Evolutionary conservation across 2,113 vertebrate genomes (phyloP).

Genomic region (Cryptotis parvus): DNA sequence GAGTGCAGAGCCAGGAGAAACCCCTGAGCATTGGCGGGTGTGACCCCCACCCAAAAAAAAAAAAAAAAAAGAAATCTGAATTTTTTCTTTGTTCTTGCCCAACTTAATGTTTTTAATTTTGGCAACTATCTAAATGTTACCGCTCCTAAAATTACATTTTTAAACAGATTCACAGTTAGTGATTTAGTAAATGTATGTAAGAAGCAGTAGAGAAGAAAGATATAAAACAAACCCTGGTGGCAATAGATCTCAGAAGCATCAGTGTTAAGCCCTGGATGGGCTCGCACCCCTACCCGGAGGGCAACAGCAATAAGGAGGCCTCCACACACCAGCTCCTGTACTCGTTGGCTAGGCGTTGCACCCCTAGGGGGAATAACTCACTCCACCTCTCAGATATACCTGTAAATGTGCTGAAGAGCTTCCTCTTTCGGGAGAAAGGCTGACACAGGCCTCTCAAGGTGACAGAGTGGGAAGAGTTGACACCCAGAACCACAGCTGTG

Average conservation of each 20-base stretch:
- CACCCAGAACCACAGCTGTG: neutral
- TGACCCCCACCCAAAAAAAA: too few relatives aligned
- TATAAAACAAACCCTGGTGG: accelerated
- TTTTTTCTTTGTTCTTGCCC: neutral
- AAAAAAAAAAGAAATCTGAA: neutral
- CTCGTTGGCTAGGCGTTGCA: neutral
- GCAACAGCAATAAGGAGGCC: neutral
- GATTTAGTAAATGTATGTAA: neutral
- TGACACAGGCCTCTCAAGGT: neutral
- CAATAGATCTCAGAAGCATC: neutral
- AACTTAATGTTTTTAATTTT: neutral
- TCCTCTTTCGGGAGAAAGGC: neutral
- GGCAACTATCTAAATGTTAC: neutral
- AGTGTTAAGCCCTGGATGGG: neutral
- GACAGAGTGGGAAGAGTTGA: neutral
- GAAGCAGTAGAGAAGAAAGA: neutral
- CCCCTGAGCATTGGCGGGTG: too few relatives aligned
- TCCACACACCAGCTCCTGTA: neutral
- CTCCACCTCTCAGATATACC: accelerated
- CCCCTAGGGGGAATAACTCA: neutral
- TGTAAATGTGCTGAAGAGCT: neutral
- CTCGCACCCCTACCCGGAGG: neutral
- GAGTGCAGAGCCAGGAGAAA: too few relatives aligned
- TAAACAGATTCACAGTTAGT: neutral
- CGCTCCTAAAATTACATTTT: neutral